phyloP scores from a whole-genome alignment of 2,113 vertebrate genomes.

The Dicentrarchus labrax region DNA sequence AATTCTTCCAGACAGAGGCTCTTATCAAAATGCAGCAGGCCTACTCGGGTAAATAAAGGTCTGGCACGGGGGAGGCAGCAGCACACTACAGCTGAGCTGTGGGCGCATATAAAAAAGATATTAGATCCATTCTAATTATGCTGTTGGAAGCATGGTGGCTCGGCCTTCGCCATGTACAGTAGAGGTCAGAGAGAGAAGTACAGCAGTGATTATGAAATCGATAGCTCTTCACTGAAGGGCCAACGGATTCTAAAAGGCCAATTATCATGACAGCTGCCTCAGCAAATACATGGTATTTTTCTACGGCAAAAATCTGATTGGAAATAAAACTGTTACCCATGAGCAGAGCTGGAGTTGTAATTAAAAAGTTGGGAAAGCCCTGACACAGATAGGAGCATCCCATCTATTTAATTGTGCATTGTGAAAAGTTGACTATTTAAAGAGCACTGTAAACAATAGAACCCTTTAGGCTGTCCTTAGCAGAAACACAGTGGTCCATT shows the following conservation, averaged over 20 bases:
- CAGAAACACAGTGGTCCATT: too few species aligned
- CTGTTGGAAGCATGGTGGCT: constrained; percentile 44
- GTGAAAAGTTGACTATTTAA: not conserved
- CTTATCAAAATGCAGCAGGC: constrained; percentile 88
- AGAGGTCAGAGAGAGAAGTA: constrained; percentile 55
- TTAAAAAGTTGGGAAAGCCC: not conserved
- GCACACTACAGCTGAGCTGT: constrained; percentile 7
- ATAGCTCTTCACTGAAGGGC: constrained; percentile 48
- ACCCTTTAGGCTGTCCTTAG: too few species aligned
- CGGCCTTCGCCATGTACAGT: constrained; percentile 34
- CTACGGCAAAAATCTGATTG: not conserved
- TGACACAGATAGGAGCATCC: not conserved
- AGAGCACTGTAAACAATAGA: too few species aligned
- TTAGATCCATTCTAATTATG: constrained; percentile 65
- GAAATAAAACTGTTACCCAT: not conserved
- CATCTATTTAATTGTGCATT: too few species aligned
- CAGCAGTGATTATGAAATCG: constrained; percentile 66
- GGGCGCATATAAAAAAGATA: constrained; percentile 56
- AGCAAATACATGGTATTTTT: constrained; percentile 28
- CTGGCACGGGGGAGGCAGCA: constrained; percentile 63
- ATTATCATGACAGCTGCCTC: constrained; percentile 45
- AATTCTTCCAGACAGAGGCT: constrained; percentile 84
- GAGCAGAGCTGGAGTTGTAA: not conserved
- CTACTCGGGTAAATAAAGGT: constrained; percentile 86
- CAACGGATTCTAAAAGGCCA: constrained; percentile 43